Evolutionary conservation across 1,140 invertebrate genomes (phyloP).

Genomic region (Zaprionus lachaisei): DNA sequence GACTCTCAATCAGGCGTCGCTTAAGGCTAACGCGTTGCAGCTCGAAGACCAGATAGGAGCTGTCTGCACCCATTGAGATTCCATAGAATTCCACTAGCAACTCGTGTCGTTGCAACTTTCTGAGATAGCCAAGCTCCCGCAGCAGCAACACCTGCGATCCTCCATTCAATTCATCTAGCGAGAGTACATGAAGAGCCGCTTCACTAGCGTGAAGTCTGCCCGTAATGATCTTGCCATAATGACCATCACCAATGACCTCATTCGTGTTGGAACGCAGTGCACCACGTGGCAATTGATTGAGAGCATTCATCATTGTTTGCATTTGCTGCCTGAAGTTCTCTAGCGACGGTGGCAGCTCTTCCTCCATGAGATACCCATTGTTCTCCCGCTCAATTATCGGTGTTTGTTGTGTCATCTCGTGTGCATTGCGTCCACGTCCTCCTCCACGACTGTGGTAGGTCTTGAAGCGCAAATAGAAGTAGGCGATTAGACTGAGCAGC

Average conservation of each 20-base stretch:
- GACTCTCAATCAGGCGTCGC: constrained; percentile 84
- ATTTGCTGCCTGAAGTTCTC: constrained; percentile 89
- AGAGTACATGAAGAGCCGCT: constrained; percentile 69
- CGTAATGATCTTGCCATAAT: constrained; percentile 90
- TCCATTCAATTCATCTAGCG: constrained; percentile 87
- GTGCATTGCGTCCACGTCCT: constrained; percentile 86
- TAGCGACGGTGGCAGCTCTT: constrained; percentile 86
- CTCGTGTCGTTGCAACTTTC: constrained; percentile 88
- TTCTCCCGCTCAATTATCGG: constrained; percentile 89
- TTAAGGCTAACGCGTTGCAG: constrained; percentile 89
- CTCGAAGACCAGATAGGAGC: constrained; percentile 89
- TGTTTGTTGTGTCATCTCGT: constrained; percentile 88
- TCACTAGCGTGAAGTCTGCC: constrained; percentile 85
- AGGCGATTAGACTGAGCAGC: constrained; percentile 86
- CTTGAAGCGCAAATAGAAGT: constrained; percentile 86
- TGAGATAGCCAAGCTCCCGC: constrained; percentile 89
- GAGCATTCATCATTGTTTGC: constrained; percentile 61
- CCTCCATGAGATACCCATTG: constrained; percentile 90
- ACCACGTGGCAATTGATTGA: constrained; percentile 88
- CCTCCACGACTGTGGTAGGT: constrained; percentile 84
- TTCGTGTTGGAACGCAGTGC: constrained; percentile 88
- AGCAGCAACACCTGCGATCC: constrained; percentile 89
- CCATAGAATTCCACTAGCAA: constrained; percentile 91
- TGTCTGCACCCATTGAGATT: constrained; percentile 91
- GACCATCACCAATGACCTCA: constrained; percentile 89